Evolutionary conservation across 2,113 vertebrate species (phyloP).

Genomic region (Donacobius atricapilla): DNA sequence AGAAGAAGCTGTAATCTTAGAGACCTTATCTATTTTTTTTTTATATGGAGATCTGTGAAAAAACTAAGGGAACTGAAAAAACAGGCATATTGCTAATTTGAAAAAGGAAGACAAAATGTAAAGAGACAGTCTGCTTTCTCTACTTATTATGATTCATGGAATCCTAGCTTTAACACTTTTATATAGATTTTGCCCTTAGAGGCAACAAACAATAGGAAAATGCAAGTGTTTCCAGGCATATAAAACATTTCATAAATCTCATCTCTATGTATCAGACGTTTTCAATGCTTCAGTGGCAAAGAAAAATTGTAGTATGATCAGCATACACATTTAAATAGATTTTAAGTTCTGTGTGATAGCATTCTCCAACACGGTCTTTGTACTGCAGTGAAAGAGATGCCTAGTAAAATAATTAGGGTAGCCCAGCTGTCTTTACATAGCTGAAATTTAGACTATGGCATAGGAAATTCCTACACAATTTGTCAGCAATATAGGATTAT

Average conservation of each 20-base stretch:
- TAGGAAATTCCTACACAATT: neutral
- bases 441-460: neutral
- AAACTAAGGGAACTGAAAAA: neutral
- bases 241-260: neutral
- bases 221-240: neutral
- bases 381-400: neutral
- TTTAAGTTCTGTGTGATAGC: neutral
- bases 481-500: neutral
- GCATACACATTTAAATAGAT: neutral
- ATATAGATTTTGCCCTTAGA: neutral
- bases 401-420: neutral
- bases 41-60: neutral
- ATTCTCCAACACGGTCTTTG: neutral
- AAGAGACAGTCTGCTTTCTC: conserved; percentile 9
- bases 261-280: neutral
- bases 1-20: neutral
- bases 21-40: neutral
- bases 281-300: conserved; percentile 32
- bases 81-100: neutral
- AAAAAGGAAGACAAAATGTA: neutral
- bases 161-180: neutral
- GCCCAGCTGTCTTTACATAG: neutral
- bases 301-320: neutral
- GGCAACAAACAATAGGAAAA: neutral
- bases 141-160: neutral